Conservation (phyloP, 2,797 vertebrate species). For the Loriculus beryllinus region DNA sequence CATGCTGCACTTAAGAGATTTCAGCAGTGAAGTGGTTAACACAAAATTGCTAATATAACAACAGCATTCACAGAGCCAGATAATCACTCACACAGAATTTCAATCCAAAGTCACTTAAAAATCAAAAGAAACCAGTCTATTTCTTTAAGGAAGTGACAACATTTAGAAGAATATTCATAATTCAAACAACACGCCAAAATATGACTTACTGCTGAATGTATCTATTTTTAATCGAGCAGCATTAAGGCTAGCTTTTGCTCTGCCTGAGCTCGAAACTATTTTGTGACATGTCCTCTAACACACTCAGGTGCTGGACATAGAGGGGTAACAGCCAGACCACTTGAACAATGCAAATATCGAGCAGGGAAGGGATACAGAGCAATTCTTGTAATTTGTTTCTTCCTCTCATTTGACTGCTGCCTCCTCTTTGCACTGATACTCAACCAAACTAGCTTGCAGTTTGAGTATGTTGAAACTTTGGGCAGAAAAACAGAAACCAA, state of each 20-base stretch:
- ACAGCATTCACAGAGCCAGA: conserved; percentile 33
- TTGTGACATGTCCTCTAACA: background rate
- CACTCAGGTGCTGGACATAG: background rate
- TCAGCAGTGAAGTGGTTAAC: conserved; percentile 50
- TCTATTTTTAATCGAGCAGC: background rate
- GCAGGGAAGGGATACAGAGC: background rate
- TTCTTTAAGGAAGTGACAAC: conserved; percentile 44
- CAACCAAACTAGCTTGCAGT: background rate
- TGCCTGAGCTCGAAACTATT: background rate
- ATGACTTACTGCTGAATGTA: background rate
- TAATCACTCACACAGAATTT: conserved; percentile 37
- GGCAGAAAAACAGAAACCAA: conserved; percentile 30
- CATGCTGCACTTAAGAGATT: background rate
- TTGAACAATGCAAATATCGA: background rate
- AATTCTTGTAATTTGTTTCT: background rate
- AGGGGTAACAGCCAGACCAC: background rate
- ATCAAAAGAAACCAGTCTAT: background rate
- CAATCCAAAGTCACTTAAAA: conserved; percentile 55
- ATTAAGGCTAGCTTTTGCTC: background rate
- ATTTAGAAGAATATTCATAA: conserved; percentile 32
- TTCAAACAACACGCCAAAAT: conserved; percentile 3
- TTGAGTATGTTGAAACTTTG: conserved; percentile 14
- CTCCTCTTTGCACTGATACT: background rate
- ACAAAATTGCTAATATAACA: conserved; percentile 27
- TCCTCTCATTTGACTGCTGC: background rate